Conservation (phyloP, 2,113 vertebrate genomes). For the Asarcornis scutulata region DNA sequence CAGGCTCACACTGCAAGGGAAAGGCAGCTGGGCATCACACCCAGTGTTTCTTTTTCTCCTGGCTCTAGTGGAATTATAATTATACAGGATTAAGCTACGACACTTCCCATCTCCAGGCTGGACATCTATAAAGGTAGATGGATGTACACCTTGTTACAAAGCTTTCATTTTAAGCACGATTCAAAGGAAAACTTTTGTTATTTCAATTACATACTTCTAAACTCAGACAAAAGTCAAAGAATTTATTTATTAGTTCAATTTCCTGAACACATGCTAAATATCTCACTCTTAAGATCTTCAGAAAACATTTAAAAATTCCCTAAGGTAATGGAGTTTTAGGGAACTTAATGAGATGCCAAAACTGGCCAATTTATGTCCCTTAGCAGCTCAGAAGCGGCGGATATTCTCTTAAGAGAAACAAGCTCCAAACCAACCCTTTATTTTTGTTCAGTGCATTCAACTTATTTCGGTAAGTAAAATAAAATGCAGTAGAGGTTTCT, state of each 20-base stretch:
- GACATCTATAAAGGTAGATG: neutral
- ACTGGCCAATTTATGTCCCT: neutral
- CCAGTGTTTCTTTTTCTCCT: neutral
- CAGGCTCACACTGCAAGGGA: neutral
- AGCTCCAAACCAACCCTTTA: neutral
- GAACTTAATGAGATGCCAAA: neutral
- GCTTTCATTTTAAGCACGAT: neutral
- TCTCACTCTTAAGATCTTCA: neutral
- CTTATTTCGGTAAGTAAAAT: neutral
- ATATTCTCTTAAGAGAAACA: neutral
- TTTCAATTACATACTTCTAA: neutral
- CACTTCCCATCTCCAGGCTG: neutral
- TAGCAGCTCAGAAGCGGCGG: neutral
- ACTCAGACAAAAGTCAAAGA: neutral
- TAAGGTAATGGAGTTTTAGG: neutral
- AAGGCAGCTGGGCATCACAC: neutral
- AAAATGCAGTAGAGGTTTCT: neutral
- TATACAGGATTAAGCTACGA: neutral
- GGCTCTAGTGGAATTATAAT: neutral
- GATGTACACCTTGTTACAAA: neutral
- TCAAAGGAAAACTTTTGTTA: neutral
- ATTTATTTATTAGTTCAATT: neutral
- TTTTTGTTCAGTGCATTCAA: neutral
- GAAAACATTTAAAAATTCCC: neutral
- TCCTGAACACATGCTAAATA: neutral